A percentile compares a stretch with the other conserved stretches of the same genome.
Conservation (phyloP, 1,140 invertebrate genomes). For the Meloidogyne hapla region DNA sequence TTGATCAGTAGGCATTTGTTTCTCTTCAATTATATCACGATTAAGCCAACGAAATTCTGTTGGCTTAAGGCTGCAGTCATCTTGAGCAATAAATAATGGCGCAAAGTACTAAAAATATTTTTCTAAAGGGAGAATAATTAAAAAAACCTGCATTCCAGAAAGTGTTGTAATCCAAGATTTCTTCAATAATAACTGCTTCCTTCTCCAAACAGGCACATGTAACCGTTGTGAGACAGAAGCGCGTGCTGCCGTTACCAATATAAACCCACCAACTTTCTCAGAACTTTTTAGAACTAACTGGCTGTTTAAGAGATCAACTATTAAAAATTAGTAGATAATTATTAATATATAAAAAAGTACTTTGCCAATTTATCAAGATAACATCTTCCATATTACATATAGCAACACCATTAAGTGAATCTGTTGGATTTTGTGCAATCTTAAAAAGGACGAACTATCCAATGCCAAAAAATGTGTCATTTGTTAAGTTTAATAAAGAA, state of each 20-base stretch:
- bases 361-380: constrained; percentile 86
- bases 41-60: constrained; percentile 94
- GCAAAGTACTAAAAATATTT: constrained; percentile 78
- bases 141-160: constrained; percentile 77
- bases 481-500: too few species aligned
- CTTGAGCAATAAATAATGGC: constrained; percentile 46
- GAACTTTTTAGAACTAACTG: constrained; percentile 92
- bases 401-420: constrained; percentile 75
- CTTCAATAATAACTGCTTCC: constrained; percentile 83
- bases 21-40: constrained; percentile 60
- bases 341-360: constrained; percentile 65
- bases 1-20: constrained; percentile 30
- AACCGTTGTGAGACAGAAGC: constrained; percentile 86
- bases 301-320: constrained; percentile 89
- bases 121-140: constrained; percentile 67
- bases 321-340: constrained; percentile 42
- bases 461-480: not conserved
- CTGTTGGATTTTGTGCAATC: constrained; percentile 69
- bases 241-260: constrained; percentile 90
- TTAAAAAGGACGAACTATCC: not conserved
- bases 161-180: constrained; percentile 90
- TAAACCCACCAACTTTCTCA: constrained; percentile 86
- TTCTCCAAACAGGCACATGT: constrained; percentile 86
- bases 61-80: constrained; percentile 55
- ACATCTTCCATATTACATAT: constrained; percentile 80